Conservation (phyloP, 2,888 invertebrate genomes). For the Adela reaumurella region DNA sequence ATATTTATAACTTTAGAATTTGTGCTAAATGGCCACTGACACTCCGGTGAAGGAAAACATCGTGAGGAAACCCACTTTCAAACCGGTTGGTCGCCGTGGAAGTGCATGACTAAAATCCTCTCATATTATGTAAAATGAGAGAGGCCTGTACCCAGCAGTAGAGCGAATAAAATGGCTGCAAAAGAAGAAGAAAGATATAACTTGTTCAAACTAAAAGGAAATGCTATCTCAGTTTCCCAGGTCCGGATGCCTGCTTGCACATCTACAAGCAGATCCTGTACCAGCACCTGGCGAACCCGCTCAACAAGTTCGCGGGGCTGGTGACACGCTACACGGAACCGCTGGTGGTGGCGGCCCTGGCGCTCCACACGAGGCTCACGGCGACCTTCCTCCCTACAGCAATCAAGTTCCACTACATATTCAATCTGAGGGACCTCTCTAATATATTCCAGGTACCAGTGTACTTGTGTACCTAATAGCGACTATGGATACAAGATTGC, state of each 20-base stretch:
- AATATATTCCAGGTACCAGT: slow-evolving; percentile 84
- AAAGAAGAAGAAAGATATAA: too few species aligned
- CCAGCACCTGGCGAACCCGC: slow-evolving; percentile 66
- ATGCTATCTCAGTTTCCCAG: slow-evolving; percentile 84
- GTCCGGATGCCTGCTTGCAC: slow-evolving; percentile 72
- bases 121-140: too few species aligned
- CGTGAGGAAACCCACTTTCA: too few species aligned
- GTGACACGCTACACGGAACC: slow-evolving; percentile 59
- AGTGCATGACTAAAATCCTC: too few species aligned
- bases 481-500: too few species aligned
- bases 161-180: too few species aligned
- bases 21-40: too few species aligned
- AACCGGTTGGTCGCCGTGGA: too few species aligned
- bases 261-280: slow-evolving; percentile 82
- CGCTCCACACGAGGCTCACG: slow-evolving; percentile 72
- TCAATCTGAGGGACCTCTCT: slow-evolving; percentile 91
- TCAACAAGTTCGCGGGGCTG: slow-evolving; percentile 61
- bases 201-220: too few species aligned
- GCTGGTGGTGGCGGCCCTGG: slow-evolving; percentile 69
- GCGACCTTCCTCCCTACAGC: slow-evolving; percentile 89
- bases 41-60: too few species aligned
- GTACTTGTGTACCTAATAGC: slow-evolving; percentile 8
- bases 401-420: slow-evolving; percentile 94
- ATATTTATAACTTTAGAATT: too few species aligned
- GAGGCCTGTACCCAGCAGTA: too few species aligned